Base-by-base conservation (phyloP, 2,888 invertebrate species). In the Cistogaster globosa region DNA sequence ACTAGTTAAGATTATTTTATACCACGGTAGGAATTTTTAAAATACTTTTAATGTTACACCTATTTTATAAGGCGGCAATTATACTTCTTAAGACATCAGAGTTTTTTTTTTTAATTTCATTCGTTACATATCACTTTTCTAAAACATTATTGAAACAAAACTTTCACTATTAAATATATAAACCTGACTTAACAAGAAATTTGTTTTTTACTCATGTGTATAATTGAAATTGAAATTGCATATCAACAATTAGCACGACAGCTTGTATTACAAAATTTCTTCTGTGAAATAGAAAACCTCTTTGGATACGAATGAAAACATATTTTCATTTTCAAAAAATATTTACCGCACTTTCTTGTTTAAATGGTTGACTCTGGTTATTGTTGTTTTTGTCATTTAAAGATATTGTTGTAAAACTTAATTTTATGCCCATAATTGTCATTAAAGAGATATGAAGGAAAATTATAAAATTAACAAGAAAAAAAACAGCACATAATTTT, bases 371-470 rank as follows among this genome's bases (percentile, higher is more conserved):
- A 32, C 45, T n/a, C n/a, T 57, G 20, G 60, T 55, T 42, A 45
- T 12, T 48, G n/a, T 36, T 65, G 45, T 16, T 76, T 45, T 26
- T 81, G 67, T 79, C 78, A 83, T 80, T 77, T 83, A 67, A 83
- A 81, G 83, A 58, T 48, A 68, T 58, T 57, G 48, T 79, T 78
- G 63, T 79, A 69, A 84, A 79, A 84, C 58, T 82, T 82, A 65
- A 87, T 77, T 86, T 79, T 79, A 82, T 78, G 69, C 69, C 69
- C 63, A 82, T 82, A 71, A 71, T 80, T 77, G 79, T 77, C 60
- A 82, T 87, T 55, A 72, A 80, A 63, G 51, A 65, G 51, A 84
- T 72, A 65, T 16, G 42, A 45, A 58, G 57, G 57, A 58, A 45
- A 9, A 48, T 75, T 57, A 55, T 16, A 55, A 65, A 26, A 42